Percentiles rank a stretch among this genome's conserved stretches.
These are phyloP conservation scores for Melinaea menophilus DNA, from an alignment of 2,888 invertebrate species.

Conservation along the genomic window DNA sequence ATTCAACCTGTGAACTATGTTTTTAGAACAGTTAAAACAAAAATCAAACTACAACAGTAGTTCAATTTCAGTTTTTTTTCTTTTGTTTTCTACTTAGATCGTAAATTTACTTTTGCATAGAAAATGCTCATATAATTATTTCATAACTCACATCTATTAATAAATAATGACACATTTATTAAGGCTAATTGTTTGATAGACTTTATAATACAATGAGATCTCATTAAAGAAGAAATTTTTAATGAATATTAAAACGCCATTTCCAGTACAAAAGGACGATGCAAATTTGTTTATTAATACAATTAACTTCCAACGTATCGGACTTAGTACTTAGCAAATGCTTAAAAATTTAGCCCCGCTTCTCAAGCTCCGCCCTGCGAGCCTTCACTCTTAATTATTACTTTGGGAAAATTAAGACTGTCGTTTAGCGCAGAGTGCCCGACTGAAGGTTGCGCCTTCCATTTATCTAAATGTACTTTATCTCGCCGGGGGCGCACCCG, in stretches of 20 bases:
- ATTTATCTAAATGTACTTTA: conserved; percentile 77
- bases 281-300: conserved; percentile 60
- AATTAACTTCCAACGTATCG: conserved; percentile 71
- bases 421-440: conserved; percentile 73
- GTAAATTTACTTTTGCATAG: not conserved
- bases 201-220: too few species aligned
- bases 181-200: too few species aligned
- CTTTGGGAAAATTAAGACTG: conserved; percentile 79
- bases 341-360: conserved; percentile 73
- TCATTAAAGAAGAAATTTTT: conserved; percentile 3
- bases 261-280: conserved; percentile 15
- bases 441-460: conserved; percentile 65
- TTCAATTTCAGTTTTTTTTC: not conserved
- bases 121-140: too few species aligned
- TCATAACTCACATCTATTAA: too few species aligned
- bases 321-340: conserved; percentile 73
- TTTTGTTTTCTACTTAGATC: not conserved
- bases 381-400: conserved; percentile 79
- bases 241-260: conserved; percentile 19
- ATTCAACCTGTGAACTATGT: conserved; percentile 9
- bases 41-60: not conserved
- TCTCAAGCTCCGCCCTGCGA: conserved; percentile 60
- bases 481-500: conserved; percentile 57
- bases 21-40: not conserved
- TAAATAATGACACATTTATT: too few species aligned